Percentiles rank a stretch among this genome's conserved stretches.
Evolutionary conservation across 2,113 vertebrate species (phyloP).

Genomic region (Ia io): DNA sequence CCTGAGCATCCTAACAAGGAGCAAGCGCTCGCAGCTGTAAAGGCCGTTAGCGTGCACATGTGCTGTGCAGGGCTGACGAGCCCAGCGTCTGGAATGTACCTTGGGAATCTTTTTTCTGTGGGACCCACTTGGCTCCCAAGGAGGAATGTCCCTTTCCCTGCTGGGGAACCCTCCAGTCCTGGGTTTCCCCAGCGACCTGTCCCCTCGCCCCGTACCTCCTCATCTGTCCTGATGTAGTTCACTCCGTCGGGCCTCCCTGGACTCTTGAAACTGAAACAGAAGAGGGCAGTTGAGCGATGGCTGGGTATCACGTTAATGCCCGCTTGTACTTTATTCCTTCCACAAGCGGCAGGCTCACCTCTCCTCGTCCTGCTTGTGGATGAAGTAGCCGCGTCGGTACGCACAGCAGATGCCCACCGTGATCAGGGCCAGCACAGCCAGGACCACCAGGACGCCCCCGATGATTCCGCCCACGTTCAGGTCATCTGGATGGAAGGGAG

Average conservation of each 20-base stretch:
- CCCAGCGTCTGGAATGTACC: neutral
- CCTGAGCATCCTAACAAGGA: neutral
- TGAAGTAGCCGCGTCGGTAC: conserved; percentile 90
- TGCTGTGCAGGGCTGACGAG: neutral
- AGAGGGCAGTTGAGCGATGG: neutral
- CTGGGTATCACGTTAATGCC: too few relatives aligned
- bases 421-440: conserved; percentile 85
- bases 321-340: neutral
- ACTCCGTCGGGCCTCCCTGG: conserved; percentile 88
- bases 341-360: conserved; percentile 81
- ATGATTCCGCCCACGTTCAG: conserved; percentile 92
- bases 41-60: fast-evolving
- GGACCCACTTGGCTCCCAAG: neutral
- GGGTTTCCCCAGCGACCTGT: neutral
- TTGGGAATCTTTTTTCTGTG: neutral
- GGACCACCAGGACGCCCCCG: conserved; percentile 88
- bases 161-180: neutral
- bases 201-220: conserved; percentile 87
- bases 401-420: conserved; percentile 89
- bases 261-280: conserved; percentile 89
- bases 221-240: conserved; percentile 92
- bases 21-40: neutral
- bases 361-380: conserved; percentile 87
- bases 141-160: neutral
- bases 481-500: conserved; percentile 86